phyloP scores from a whole-genome alignment of 1,140 invertebrate species.

The Penaeus chinensis region DNA sequence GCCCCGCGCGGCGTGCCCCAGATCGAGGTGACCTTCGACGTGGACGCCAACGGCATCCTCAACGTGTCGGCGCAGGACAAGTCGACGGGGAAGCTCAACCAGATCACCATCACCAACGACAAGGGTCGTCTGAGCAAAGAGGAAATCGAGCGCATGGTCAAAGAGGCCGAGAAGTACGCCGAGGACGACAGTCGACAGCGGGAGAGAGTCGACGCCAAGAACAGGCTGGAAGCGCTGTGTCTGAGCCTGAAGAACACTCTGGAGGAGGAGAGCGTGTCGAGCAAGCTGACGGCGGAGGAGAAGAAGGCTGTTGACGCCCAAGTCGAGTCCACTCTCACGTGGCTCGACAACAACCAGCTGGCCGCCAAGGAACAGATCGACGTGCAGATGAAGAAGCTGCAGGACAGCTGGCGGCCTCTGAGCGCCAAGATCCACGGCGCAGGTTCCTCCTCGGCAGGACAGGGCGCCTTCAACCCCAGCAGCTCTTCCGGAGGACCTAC shows the following conservation, averaged over 20 bases:
- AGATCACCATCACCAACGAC: constrained; percentile 75
- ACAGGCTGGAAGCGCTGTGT: too few relatives aligned
- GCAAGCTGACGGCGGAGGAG: neutral
- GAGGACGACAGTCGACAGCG: too few relatives aligned
- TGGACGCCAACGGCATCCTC: constrained; percentile 69
- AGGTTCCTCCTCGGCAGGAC: neutral
- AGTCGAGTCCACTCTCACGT: constrained; percentile 68
- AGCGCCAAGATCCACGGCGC: constrained; percentile 65
- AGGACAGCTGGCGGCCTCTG: constrained; percentile 66
- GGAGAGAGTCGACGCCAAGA: too few relatives aligned
- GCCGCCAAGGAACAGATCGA: constrained; percentile 69
- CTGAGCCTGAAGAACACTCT: too few relatives aligned
- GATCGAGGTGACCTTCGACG: constrained; percentile 70
- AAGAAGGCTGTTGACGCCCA: constrained; percentile 75
- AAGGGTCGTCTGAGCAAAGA: constrained; percentile 68
- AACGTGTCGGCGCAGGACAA: constrained; percentile 72
- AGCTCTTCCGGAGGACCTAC: too few relatives aligned
- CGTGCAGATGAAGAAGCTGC: constrained; percentile 67
- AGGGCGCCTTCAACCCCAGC: too few relatives aligned
- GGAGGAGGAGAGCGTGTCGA: too few relatives aligned
- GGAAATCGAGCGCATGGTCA: constrained; percentile 72
- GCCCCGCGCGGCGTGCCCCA: constrained; percentile 94
- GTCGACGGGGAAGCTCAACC: constrained; percentile 81
- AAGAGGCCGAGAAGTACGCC: too few relatives aligned
- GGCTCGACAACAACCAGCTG: constrained; percentile 69